Evolutionary conservation across 2,113 vertebrate genomes (phyloP).

Genomic region (Tragelaphus strepsiceros): DNA sequence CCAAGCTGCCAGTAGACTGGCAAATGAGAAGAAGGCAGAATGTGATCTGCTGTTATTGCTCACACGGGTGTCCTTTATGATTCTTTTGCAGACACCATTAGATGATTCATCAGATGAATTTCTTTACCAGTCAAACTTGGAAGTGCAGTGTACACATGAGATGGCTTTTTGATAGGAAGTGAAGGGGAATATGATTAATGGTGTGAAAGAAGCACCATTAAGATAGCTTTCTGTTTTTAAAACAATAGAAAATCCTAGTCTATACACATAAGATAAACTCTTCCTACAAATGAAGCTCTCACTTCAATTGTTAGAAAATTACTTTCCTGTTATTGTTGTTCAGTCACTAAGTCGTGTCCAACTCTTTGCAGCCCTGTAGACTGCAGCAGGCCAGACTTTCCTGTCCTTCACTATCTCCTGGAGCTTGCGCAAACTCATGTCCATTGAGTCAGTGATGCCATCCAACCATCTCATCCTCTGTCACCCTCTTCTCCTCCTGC

Average conservation of each 20-base stretch:
- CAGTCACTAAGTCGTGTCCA: neutral
- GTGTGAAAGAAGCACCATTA: neutral
- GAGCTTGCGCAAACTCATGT: neutral
- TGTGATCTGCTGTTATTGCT: neutral
- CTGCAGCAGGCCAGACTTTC: neutral
- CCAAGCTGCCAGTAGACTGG: neutral
- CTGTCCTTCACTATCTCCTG: neutral
- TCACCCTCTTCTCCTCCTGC: neutral
- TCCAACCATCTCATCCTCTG: neutral
- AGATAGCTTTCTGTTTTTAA: conserved; percentile 3
- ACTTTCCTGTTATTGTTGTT: neutral
- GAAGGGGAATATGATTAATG: neutral
- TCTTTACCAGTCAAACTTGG: neutral
- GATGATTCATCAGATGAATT: conserved; percentile 18
- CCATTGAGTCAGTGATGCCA: neutral
- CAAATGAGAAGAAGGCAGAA: neutral
- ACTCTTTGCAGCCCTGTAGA: neutral
- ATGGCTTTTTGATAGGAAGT: neutral
- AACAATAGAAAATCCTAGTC: neutral
- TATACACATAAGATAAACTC: neutral
- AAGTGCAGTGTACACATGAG: neutral
- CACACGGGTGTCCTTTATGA: neutral
- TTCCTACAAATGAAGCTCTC: neutral
- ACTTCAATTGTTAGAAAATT: neutral
- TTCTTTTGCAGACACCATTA: neutral